Conservation (phyloP, 2,888 invertebrate genomes). For the Cyaniris semiargus region DNA sequence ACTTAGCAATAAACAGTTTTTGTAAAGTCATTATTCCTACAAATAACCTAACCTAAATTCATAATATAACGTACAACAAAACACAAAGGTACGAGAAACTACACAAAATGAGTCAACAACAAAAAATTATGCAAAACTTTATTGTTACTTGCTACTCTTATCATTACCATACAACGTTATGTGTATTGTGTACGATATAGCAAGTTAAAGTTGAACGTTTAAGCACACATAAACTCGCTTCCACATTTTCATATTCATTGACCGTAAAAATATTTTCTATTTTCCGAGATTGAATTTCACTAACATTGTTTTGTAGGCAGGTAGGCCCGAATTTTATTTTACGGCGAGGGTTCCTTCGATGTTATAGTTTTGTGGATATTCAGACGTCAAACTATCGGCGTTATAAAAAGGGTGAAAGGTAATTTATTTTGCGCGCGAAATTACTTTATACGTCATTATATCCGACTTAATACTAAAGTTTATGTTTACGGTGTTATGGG, state of each 20-base stretch:
- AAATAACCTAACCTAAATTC: neutral
- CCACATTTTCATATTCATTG: constrained; percentile 75
- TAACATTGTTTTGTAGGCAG: constrained; percentile 72
- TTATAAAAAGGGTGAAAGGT: constrained; percentile 31
- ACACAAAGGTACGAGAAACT: neutral
- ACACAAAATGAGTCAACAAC: neutral
- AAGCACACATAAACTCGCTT: constrained; percentile 59
- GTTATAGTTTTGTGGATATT: constrained; percentile 43
- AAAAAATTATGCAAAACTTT: constrained; percentile 3
- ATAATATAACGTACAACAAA: neutral
- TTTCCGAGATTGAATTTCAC: constrained; percentile 74
- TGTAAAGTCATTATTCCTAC: neutral
- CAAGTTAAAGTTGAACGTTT: constrained; percentile 50
- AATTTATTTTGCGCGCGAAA: constrained; percentile 21
- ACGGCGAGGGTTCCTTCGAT: constrained; percentile 44
- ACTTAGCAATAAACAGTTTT: neutral
- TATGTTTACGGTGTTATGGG: neutral
- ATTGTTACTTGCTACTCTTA: constrained; percentile 4
- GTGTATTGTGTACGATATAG: constrained; percentile 34
- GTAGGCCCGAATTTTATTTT: constrained; percentile 63
- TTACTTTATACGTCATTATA: constrained; percentile 19
- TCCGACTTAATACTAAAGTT: neutral
- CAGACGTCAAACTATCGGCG: constrained; percentile 43
- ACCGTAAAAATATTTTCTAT: constrained; percentile 77
- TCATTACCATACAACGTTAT: constrained; percentile 27